phyloP scores from a whole-genome alignment of 2,797 vertebrate species.

The Typhlichthys eigenmanni region DNA sequence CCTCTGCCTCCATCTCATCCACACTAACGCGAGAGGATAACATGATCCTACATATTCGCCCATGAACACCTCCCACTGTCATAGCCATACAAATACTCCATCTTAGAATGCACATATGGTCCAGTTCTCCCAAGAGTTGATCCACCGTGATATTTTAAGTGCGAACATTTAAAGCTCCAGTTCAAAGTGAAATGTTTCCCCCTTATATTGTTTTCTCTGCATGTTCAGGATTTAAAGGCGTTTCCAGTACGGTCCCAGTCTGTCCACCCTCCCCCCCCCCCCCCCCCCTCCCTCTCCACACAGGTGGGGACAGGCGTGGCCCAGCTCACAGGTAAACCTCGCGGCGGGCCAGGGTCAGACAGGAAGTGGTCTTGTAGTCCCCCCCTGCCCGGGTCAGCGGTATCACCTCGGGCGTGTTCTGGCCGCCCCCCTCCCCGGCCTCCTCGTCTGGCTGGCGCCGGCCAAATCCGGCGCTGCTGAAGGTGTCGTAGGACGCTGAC shows the following conservation, averaged over 20 bases:
- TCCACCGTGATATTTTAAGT: constrained; percentile 4
- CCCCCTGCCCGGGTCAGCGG: constrained; percentile 90
- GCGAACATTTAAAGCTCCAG: no score
- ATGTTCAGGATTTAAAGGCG: no score
- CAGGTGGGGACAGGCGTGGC: no score
- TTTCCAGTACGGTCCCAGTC: no score
- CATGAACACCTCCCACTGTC: constrained; percentile 43
- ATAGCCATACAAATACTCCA: constrained; percentile 47
- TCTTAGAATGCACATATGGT: constrained; percentile 49
- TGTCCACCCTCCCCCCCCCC: no score
- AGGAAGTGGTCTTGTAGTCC: constrained; percentile 96
- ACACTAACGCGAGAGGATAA: constrained; percentile 42
- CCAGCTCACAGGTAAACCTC: constrained; percentile 93
- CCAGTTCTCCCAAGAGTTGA: constrained; percentile 34
- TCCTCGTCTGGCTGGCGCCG: constrained; percentile 84
- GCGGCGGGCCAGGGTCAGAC: constrained; percentile 93
- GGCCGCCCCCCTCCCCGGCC: constrained; percentile 72
- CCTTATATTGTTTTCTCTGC: no score
- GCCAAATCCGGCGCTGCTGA: constrained; percentile 89
- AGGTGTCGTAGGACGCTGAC: constrained; percentile 93
- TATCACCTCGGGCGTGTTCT: constrained; percentile 87
- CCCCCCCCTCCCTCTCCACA: no score
- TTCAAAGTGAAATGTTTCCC: no score
- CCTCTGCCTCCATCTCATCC: constrained; percentile 58
- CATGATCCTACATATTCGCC: constrained; percentile 27